Conservation (phyloP, 2,797 vertebrate species). For the Sphenopsis melanotis region DNA sequence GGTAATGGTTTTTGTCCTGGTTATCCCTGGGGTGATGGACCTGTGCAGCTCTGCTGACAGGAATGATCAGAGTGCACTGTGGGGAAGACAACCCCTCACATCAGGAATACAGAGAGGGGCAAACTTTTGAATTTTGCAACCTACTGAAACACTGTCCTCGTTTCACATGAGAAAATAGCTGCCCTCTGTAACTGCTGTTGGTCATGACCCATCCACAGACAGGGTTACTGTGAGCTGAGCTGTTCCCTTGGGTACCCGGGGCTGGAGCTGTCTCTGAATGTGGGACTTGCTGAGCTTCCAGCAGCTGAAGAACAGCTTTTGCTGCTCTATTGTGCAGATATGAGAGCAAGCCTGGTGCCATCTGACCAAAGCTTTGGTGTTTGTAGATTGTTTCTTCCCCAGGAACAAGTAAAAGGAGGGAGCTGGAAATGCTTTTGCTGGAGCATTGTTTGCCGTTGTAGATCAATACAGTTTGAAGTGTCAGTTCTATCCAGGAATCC, state of each 20-base stretch:
- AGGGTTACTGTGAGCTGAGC: background rate
- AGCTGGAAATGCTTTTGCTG: background rate
- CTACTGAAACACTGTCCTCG: accelerated
- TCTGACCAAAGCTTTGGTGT: background rate
- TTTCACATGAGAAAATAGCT: background rate
- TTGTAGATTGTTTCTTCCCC: background rate
- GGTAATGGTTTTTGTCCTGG: background rate
- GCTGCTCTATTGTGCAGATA: background rate
- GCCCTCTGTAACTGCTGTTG: background rate
- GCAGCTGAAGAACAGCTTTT: background rate
- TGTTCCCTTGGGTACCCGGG: background rate
- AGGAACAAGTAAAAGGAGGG: background rate
- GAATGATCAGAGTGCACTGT: accelerated
- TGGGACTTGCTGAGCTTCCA: background rate
- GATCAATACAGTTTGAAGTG: background rate
- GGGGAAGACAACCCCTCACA: accelerated
- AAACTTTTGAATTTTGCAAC: background rate
- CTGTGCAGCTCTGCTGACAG: background rate
- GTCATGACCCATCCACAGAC: accelerated
- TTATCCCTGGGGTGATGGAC: background rate
- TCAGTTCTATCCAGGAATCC: background rate
- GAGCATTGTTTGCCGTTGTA: background rate
- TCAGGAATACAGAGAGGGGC: background rate
- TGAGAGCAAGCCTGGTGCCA: background rate
- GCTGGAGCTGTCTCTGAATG: background rate